phyloP scores from a whole-genome alignment of 1,140 invertebrate species.

The Episyrphus balteatus region DNA sequence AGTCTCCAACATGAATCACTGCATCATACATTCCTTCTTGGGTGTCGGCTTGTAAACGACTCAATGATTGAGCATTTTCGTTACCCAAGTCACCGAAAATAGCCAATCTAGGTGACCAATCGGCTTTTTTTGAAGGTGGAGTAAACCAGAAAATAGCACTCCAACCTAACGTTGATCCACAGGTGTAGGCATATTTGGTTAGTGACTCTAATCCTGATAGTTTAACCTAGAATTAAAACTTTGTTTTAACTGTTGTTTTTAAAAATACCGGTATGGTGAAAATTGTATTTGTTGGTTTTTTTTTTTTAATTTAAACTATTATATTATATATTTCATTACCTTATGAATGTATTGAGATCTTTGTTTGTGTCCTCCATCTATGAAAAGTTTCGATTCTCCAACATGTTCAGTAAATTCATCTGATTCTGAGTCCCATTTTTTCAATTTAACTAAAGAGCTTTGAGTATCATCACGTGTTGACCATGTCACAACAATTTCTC shows the following conservation, averaged over 20 bases:
- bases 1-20: constrained; percentile 86
- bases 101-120: constrained; percentile 68
- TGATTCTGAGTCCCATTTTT: constrained; percentile 47
- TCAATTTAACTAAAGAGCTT: constrained; percentile 67
- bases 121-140: constrained; percentile 48
- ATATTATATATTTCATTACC: constrained; percentile 33
- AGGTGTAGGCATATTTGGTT: constrained; percentile 66
- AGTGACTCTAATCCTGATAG: constrained; percentile 47
- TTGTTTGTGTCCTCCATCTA: constrained; percentile 60
- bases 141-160: constrained; percentile 65
- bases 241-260: not conserved
- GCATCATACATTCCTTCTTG: constrained; percentile 70
- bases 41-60: constrained; percentile 66
- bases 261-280: not conserved
- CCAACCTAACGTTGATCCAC: constrained; percentile 69
- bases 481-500: constrained; percentile 81
- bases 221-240: constrained; percentile 32
- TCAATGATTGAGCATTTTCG: constrained; percentile 72
- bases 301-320: too few relatives aligned
- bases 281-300: not conserved
- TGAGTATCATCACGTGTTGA: constrained; percentile 65
- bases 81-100: constrained; percentile 88
- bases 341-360: constrained; percentile 70
- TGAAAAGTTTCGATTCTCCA: constrained; percentile 49
- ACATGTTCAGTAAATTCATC: constrained; percentile 40